Conservation (phyloP, 2,888 invertebrate species). For the Drosophila recens region DNA sequence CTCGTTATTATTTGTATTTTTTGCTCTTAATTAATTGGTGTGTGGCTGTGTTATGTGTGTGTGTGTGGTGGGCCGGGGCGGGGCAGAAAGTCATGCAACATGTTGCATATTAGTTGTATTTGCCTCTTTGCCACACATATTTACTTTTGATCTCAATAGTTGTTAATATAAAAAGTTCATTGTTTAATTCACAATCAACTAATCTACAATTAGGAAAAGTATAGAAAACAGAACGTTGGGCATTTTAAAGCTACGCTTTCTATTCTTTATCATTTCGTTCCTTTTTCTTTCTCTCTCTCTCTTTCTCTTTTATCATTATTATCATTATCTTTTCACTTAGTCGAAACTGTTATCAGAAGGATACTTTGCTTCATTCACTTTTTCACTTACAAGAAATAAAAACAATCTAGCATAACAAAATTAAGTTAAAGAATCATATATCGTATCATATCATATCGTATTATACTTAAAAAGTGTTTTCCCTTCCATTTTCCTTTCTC, state of each 20-base stretch:
- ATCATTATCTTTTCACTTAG: conserved; percentile 21
- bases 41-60: conserved; percentile 36
- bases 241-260: conserved; percentile 68
- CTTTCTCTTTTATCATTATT: background rate
- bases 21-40: conserved; percentile 66
- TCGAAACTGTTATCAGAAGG: conserved; percentile 49
- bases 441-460: conserved; percentile 29
- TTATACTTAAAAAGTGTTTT: conserved; percentile 49
- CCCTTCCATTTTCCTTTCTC: conserved; percentile 35
- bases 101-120: conserved; percentile 47
- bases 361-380: conserved; percentile 38
- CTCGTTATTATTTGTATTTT: conserved; percentile 64
- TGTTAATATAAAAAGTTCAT: conserved; percentile 42
- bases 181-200: conserved; percentile 30
- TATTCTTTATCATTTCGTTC: conserved; percentile 24
- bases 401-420: conserved; percentile 46
- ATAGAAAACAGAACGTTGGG: conserved; percentile 43
- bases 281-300: conserved; percentile 4
- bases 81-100: conserved; percentile 50
- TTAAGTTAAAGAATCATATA: conserved; percentile 42
- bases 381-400: conserved; percentile 43
- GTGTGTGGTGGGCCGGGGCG: conserved; percentile 46
- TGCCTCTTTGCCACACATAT: conserved; percentile 37
- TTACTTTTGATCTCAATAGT: conserved; percentile 12
- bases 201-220: conserved; percentile 41